Evolutionary conservation across 1,140 invertebrate genomes (phyloP).

Genomic region (Lepidurus apus): DNA sequence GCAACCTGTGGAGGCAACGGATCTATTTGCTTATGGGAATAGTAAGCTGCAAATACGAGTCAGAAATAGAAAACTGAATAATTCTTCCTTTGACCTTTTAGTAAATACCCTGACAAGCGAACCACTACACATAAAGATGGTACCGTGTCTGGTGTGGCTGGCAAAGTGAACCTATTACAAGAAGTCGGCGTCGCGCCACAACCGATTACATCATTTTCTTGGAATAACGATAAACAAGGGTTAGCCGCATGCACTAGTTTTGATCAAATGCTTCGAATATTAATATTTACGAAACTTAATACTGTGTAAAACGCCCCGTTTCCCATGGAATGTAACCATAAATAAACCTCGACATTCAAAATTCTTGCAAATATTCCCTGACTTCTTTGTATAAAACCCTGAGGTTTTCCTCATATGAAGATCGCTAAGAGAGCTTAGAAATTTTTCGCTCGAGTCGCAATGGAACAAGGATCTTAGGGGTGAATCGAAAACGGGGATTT

Average conservation of each 20-base stretch:
- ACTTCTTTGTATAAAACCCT: too few species aligned
- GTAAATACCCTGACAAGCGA: constrained; percentile 75
- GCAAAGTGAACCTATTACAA: constrained; percentile 68
- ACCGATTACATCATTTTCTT: constrained; percentile 82
- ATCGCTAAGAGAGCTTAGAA: too few species aligned
- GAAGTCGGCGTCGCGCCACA: constrained; percentile 76
- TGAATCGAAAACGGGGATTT: too few species aligned
- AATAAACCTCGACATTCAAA: background rate
- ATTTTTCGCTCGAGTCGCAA: too few species aligned
- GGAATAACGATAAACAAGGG: constrained; percentile 84
- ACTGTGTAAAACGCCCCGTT: background rate
- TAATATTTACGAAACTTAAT: constrained; percentile 87
- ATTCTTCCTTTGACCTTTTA: constrained; percentile 47
- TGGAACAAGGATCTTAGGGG: too few species aligned
- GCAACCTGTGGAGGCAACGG: constrained; percentile 83
- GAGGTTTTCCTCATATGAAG: too few species aligned
- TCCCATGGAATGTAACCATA: background rate
- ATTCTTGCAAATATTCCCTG: too few species aligned
- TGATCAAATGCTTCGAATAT: constrained; percentile 81
- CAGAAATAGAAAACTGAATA: constrained; percentile 7
- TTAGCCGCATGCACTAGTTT: constrained; percentile 82
- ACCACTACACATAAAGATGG: constrained; percentile 62
- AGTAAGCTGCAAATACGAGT: constrained; percentile 52
- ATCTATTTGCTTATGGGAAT: constrained; percentile 85
- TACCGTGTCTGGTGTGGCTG: constrained; percentile 63